phyloP scores from a whole-genome alignment of 2,113 vertebrate genomes.

The Cryptomyrus ogoouensis region DNA sequence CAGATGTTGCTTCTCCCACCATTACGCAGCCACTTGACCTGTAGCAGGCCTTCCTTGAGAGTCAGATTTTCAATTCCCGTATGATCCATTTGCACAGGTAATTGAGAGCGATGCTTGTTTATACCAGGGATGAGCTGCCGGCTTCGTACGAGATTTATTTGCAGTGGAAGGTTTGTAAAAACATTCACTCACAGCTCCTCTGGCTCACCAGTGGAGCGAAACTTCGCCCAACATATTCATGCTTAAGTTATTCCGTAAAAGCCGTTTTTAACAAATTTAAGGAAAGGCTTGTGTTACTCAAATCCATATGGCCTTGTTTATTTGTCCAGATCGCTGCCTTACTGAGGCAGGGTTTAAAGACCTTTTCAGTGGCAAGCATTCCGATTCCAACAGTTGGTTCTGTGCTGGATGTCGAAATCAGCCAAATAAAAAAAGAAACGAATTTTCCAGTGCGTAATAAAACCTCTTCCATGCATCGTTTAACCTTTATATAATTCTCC shows the following conservation, averaged over 20 bases:
- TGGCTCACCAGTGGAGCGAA: not conserved
- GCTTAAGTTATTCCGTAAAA: not conserved
- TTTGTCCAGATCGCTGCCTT: not conserved
- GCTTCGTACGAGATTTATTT: not conserved
- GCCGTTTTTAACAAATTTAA: not conserved
- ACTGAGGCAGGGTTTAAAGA: not conserved
- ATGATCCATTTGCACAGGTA: conserved; percentile 11
- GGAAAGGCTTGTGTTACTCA: not conserved
- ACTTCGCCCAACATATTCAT: not conserved
- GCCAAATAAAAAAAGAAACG: not conserved
- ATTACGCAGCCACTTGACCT: not conserved
- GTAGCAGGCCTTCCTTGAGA: not conserved
- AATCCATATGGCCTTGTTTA: not conserved
- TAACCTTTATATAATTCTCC: not conserved
- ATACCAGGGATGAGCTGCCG: not conserved
- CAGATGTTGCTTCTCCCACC: not conserved
- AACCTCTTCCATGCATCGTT: not conserved
- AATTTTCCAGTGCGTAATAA: not conserved
- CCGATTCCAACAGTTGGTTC: not conserved
- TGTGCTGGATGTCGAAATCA: not conserved
- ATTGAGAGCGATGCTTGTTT: not conserved
- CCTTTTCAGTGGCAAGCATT: not conserved
- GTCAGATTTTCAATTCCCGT: not conserved
- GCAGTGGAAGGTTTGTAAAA: not conserved
- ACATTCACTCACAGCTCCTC: not conserved